Evolutionary conservation across 2,888 invertebrate genomes (phyloP), one percentile per base, ranked within the genome.

Genomic region (Zygaena filipendulae): DNA sequence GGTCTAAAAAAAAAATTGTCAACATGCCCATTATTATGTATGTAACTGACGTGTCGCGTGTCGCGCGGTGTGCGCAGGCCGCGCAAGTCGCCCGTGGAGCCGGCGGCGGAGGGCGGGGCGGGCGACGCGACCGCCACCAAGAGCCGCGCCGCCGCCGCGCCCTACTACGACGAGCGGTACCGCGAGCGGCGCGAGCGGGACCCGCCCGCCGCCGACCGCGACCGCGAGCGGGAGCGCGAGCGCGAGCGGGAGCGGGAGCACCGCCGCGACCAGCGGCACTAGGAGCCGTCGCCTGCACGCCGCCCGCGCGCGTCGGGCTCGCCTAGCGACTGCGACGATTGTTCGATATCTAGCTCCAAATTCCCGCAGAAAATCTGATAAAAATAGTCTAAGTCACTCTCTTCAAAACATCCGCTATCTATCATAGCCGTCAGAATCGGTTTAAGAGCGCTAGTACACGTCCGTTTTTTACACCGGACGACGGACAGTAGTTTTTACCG

Each of bases 121-220:
- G 64, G 66, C 35, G 62, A 72, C 51, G 49, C 82, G 33, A 40
- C 57, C 54, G 56, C 80, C 47, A 52, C 82, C 46, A 81, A 85
- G 70, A 74, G 82, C 33, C 84, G 87, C 14, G 57, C 82, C 2
- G 69, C 64, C 12, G 68, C 79, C 10, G 81, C 77, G 23, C 84
- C 87, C 35, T 94, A 94, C 81, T 93, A 94, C 70, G 93, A 94
- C 47, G 93, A 94, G 69, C 84, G 93, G 37, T 93, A 94, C 79
- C 85, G 84, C 74, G 71, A 83, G 82, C 51, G 86, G 45, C 63
- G 86, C 83, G 62, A 88, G 74, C 59, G 82, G 59, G 63, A 85
- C 74, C 60, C 82, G 68, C 59, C 83, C 69, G 59, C 82, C 56
- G 63, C 72, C 44, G 54, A 67, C 80, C 52, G 90, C 87, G 63